Conservation (phyloP, 2,888 invertebrate species). For the Andrena minutula region DNA sequence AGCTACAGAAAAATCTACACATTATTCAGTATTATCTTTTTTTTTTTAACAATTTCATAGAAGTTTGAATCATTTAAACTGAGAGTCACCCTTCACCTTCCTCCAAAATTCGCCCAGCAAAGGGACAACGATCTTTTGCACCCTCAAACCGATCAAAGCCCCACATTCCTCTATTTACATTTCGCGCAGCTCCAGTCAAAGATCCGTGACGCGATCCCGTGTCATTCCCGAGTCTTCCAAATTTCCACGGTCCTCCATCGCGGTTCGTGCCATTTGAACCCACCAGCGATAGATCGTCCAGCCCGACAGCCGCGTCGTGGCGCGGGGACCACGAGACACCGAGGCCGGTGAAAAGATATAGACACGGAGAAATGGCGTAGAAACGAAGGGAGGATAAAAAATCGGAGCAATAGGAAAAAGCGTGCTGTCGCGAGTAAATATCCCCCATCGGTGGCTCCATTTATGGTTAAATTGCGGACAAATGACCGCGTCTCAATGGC, state of each 20-base stretch:
- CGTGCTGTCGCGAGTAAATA: constrained; percentile 69
- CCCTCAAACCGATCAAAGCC: constrained; percentile 19
- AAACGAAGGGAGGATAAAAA: constrained; percentile 48
- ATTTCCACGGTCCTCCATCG: constrained; percentile 80
- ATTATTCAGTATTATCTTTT: no score
- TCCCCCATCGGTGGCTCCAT: constrained; percentile 69
- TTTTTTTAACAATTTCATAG: no score
- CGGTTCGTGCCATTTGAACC: constrained; percentile 78
- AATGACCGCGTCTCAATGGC: constrained; percentile 78
- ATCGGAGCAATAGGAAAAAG: constrained; percentile 52
- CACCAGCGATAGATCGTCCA: constrained; percentile 72
- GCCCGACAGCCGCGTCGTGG: constrained; percentile 23
- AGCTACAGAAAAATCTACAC: not conserved
- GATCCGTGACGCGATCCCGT: constrained; percentile 41
- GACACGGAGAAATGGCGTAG: constrained; percentile 29
- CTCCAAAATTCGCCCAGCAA: not conserved
- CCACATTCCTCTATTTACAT: constrained; percentile 35
- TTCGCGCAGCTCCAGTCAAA: constrained; percentile 36
- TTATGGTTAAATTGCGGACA: constrained; percentile 82
- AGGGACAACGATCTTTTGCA: not conserved
- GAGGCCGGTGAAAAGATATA: not conserved
- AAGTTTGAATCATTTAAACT: no score
- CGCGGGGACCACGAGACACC: constrained; percentile 35
- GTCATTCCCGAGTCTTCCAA: constrained; percentile 75
- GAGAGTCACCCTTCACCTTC: not conserved